Evolutionary conservation across 2,888 invertebrate species (phyloP).

Genomic region (Barypeithes pellucidus): DNA sequence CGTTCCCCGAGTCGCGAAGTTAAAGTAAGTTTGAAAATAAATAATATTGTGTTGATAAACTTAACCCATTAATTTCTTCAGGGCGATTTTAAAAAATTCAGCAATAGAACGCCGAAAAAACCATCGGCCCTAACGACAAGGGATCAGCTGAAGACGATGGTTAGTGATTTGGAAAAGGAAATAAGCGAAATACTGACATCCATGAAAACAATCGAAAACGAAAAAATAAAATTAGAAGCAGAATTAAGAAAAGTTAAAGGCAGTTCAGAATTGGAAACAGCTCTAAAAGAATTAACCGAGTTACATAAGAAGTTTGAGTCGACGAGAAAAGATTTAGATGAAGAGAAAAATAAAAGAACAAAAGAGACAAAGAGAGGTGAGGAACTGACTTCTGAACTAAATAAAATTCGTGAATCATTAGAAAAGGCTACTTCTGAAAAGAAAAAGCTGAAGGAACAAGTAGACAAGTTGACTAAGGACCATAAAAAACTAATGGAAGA

Average conservation of each 20-base stretch:
- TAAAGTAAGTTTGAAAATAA: conserved; percentile 15
- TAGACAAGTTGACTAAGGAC: conserved; percentile 72
- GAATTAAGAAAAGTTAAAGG: conserved; percentile 64
- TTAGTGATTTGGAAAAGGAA: conserved; percentile 91
- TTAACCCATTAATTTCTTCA: conserved; percentile 63
- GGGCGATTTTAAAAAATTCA: conserved; percentile 78
- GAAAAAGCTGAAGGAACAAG: conserved; percentile 70
- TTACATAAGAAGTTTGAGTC: conserved; percentile 72
- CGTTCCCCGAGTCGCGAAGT: conserved; percentile 3
- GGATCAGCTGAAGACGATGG: conserved; percentile 85
- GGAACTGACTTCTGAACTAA: conserved; percentile 70
- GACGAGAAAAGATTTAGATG: conserved; percentile 72
- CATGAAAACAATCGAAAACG: conserved; percentile 76
- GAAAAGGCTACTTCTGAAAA: conserved; percentile 79
- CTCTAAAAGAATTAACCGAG: conserved; percentile 70
- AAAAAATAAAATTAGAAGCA: conserved; percentile 71
- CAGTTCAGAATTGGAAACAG: conserved; percentile 65
- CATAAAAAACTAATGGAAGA: conserved; percentile 70
- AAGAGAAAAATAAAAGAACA: conserved; percentile 72
- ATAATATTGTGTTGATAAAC: neutral
- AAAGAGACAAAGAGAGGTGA: conserved; percentile 74
- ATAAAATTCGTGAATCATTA: conserved; percentile 70
- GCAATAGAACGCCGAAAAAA: conserved; percentile 82
- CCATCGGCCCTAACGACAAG: conserved; percentile 82
- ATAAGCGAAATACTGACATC: conserved; percentile 81